Evolutionary conservation across 2,113 vertebrate species (phyloP), one percentile per base, ranked within the genome.

Genomic region (Pedetes capensis): DNA sequence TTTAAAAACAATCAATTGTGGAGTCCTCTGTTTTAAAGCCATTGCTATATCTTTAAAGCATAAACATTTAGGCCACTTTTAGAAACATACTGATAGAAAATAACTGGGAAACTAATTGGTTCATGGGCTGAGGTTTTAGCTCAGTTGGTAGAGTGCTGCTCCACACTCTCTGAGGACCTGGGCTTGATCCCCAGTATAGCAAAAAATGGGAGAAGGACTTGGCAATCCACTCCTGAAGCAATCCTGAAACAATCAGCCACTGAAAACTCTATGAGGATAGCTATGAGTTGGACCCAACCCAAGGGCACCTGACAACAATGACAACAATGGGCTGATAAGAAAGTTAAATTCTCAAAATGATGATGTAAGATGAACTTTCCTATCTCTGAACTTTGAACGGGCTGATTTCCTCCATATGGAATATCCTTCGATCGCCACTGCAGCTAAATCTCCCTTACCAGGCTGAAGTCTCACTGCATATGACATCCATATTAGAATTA

Each of bases 401-500:
- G 2, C 14, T 78, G 57, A 66, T 27, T 64, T 64, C 39, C 23
- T 89, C 27, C 23, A 34, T 29, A 13, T 1, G 23, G 47, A 29
- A 25, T 55, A 34, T 32, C n/a, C 32, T 91, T 82, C 83, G n/a
- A 10, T n/a, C 44, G 87, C 42, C 34, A 25, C 3, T 57, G 75
- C 42, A 49, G 66, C 6, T 55, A 64, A n/a, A 16, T 71, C 66
- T 49, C 39, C 27, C 57, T 78, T 51, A 32, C 27, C 68, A 76
- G 27, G 83, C 23, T 55, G 51, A 57, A 89, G 71, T 16, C 6
- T 80, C 76, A 61, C 14, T 29, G 88, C 57, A 68, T 44, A 81
- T 37, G 63, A 95, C 95, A 92, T 20, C 25, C 47, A 78, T 6
- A 53, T n/a, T 72, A 88, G 78, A 90, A 90, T 81, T 71, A 78